Percentiles rank a stretch among this genome's conserved stretches.
These are phyloP conservation scores for Saccostrea echinata DNA, from an alignment of 1,140 invertebrate genomes.

Conservation along the genomic window DNA sequence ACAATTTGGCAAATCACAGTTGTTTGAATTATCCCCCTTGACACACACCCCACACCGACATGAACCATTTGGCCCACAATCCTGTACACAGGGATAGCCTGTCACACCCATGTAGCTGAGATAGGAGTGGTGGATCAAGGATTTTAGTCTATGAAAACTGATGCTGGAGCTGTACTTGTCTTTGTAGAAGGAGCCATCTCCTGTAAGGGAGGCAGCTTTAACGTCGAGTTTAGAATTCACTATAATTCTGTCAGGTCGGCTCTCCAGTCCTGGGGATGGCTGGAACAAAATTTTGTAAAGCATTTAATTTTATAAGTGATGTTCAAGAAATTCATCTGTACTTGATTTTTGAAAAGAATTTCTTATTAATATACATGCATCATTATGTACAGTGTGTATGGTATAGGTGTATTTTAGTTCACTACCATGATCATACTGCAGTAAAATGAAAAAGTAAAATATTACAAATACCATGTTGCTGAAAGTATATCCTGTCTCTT, in stretches of 20 bases:
- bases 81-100: slow-evolving; percentile 71
- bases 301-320: no score
- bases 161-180: slow-evolving; percentile 59
- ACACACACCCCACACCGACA: slow-evolving; percentile 74
- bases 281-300: slow-evolving; percentile 61
- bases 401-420: no score
- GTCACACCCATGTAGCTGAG: slow-evolving; percentile 57
- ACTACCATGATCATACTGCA: no score
- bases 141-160: slow-evolving; percentile 58
- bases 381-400: no score
- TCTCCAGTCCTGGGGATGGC: slow-evolving; percentile 71
- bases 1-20: slow-evolving; percentile 69
- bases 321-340: no score
- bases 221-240: slow-evolving; percentile 55
- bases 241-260: slow-evolving; percentile 72
- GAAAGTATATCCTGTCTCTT: slow-evolving; percentile 68
- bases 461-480: slow-evolving; percentile 69
- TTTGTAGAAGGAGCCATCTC: slow-evolving; percentile 66
- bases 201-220: slow-evolving; percentile 47
- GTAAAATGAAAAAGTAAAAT: no score
- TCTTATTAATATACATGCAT: no score
- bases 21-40: slow-evolving; percentile 60
- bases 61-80: slow-evolving; percentile 73
- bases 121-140: slow-evolving; percentile 60
- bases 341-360: no score